Evolutionary conservation across 2,797 vertebrate genomes (phyloP), one percentile per base, ranked within the genome.

Genomic region (Centropyge bicolor): DNA sequence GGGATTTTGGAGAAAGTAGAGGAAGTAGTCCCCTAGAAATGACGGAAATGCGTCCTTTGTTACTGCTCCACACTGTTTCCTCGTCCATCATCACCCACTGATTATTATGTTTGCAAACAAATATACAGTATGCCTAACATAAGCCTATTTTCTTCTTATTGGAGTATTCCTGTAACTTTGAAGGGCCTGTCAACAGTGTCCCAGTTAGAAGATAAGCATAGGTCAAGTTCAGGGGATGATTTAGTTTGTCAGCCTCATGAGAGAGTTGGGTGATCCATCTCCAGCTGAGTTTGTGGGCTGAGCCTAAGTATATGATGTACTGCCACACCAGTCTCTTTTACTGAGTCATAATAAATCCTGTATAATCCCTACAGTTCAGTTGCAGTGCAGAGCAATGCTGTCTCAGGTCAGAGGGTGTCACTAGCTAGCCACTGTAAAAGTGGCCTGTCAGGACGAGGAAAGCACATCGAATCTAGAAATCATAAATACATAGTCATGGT

Each of bases 351-450:
- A 24, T 56, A 52, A 73, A 48, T 60, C 14, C 6, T 57, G n/a
- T 63, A 14, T 54, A 46, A 65, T 41, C 20, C 20, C 16, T 16
- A 1, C 27, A 68, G 5, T 61, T 56, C 38, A 69, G 19, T 24
- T 27, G n/a, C n/a, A 45, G 13, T 62, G n/a, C 35, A 55, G 40
- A 59, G 75, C 61, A 85, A 20, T 83, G 19, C 70, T 56, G 35
- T 19, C n/a, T 81, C 2, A 43, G 46, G 62, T 74, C 90, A 88
- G 70, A 43, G 4, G 81, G 70, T 83, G 88, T 82, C 80, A 90
- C 81, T 52, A 85, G 24, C 17, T 40, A 49, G 52, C 78, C n/a
- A 19, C 35, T 69, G 19, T 54, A 4, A 31, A 51, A 68, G 43
- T 1, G 8, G 6, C 11, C 27, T 61, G 1, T 31, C 31, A 11